These are phyloP conservation scores for Vanacampus margaritifer DNA, from an alignment of 2,113 vertebrate genomes.

Conservation along the genomic window DNA sequence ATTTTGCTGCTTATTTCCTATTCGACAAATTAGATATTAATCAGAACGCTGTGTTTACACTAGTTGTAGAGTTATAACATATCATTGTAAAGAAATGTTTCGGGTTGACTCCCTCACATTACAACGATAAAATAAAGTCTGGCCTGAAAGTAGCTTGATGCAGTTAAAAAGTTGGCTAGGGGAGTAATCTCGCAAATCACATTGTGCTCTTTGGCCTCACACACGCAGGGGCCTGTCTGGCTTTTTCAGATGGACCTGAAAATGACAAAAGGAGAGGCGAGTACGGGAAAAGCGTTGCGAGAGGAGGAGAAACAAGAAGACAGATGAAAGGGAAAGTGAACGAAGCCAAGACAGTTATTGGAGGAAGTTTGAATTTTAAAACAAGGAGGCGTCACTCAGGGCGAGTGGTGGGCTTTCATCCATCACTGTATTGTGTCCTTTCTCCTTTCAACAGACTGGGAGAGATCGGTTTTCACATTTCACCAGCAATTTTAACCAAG, in stretches of 20 bases:
- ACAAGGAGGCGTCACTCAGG: conserved; percentile 41
- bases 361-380: conserved; percentile 56
- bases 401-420: conserved; percentile 63
- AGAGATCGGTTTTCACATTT: conserved; percentile 54
- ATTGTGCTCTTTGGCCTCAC: conserved; percentile 33
- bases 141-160: conserved; percentile 61
- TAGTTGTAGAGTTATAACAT: too few relatives aligned
- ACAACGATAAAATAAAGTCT: conserved; percentile 45
- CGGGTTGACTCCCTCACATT: conserved; percentile 59
- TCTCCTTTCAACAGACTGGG: conserved; percentile 36
- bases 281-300: conserved; percentile 27
- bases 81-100: too few relatives aligned
- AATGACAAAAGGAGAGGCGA: conserved; percentile 42
- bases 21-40: too few relatives aligned
- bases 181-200: conserved; percentile 68
- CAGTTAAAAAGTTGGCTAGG: conserved; percentile 53
- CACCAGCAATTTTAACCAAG: conserved; percentile 31
- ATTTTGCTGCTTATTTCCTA: too few relatives aligned
- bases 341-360: conserved; percentile 39
- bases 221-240: conserved; percentile 31
- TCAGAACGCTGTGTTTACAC: too few relatives aligned
- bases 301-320: conserved; percentile 32
- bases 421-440: conserved; percentile 39
- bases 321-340: conserved; percentile 54
- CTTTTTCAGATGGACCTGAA: conserved; percentile 43